These are phyloP conservation scores for Euura saliciscinereae DNA, from an alignment of 1,140 invertebrate species.

Conservation along the genomic window DNA sequence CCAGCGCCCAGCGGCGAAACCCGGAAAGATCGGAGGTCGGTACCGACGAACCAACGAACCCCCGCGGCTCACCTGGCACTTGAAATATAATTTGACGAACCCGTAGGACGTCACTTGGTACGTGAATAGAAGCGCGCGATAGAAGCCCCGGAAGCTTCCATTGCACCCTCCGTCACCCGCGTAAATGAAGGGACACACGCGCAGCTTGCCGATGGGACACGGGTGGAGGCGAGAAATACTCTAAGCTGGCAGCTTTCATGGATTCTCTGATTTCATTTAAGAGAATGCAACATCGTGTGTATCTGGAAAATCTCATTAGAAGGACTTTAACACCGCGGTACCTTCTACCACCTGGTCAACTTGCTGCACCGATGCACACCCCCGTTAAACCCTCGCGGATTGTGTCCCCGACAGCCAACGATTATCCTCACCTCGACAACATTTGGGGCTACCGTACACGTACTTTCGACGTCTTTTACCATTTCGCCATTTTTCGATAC, in stretches of 20 bases:
- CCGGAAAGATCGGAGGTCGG: too few relatives aligned
- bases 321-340: background rate
- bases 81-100: constrained; percentile 41
- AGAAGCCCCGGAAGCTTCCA: constrained; percentile 33
- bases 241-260: constrained; percentile 6
- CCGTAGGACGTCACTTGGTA: constrained; percentile 39
- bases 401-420: too few relatives aligned
- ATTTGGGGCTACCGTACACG: too few relatives aligned
- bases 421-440: too few relatives aligned
- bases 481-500: too few relatives aligned
- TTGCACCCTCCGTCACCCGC: constrained; percentile 8
- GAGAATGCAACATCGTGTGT: background rate
- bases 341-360: too few relatives aligned
- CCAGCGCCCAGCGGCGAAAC: too few relatives aligned
- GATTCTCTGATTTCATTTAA: constrained; percentile 7
- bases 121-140: constrained; percentile 25
- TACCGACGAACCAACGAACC: too few relatives aligned
- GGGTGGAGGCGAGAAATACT: background rate
- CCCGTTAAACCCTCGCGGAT: too few relatives aligned
- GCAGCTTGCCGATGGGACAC: background rate
- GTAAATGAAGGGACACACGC: constrained; percentile 13
- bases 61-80: background rate
- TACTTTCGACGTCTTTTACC: too few relatives aligned
- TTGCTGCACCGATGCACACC: too few relatives aligned
- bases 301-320: background rate